Evolutionary conservation across 1,140 invertebrate genomes (phyloP).

Genomic region (Aplysia californica): DNA sequence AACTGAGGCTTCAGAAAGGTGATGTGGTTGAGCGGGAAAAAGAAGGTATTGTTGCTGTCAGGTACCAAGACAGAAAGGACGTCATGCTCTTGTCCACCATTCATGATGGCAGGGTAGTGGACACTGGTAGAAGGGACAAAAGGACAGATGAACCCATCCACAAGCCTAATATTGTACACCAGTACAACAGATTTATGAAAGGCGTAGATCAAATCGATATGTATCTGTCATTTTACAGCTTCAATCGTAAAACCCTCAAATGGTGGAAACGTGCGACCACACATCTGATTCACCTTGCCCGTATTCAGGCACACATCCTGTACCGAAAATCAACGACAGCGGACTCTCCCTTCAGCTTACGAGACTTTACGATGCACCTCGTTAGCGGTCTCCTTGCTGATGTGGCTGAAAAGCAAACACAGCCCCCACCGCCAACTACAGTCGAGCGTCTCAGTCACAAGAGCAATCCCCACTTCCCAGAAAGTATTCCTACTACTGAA

Average conservation of each 20-base stretch:
- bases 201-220: conserved; percentile 7
- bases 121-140: not conserved
- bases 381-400: not conserved
- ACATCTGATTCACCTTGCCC: not conserved
- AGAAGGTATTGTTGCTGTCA: not conserved
- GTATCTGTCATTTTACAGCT: not conserved
- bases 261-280: conserved; percentile 18
- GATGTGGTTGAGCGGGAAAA: not conserved
- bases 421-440: too few relatives aligned
- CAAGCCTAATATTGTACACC: not conserved
- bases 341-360: too few relatives aligned
- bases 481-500: not conserved
- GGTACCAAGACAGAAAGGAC: not conserved
- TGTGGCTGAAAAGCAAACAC: not conserved
- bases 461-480: not conserved
- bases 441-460: not conserved
- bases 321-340: too few relatives aligned
- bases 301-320: not conserved
- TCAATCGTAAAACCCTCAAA: conserved; percentile 16
- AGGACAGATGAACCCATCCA: not conserved
- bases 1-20: not conserved
- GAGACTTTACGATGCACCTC: not conserved
- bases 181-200: conserved; percentile 19
- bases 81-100: not conserved
- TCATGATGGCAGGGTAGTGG: too few relatives aligned